Evolutionary conservation across 2,797 vertebrate species (phyloP).

Genomic region (Pangasius sanitwongsei): DNA sequence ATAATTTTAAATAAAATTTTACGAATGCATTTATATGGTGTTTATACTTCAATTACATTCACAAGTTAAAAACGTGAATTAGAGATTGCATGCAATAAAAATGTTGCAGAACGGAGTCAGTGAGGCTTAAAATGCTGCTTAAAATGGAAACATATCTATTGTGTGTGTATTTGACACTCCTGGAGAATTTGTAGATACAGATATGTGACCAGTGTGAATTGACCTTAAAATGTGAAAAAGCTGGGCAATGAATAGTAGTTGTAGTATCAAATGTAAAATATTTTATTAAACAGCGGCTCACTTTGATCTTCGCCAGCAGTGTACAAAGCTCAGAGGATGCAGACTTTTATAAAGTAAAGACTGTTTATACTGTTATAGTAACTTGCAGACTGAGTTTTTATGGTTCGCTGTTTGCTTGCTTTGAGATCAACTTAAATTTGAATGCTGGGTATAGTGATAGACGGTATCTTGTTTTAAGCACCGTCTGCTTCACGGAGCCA

Average conservation of each 20-base stretch:
- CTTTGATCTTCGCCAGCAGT: neutral
- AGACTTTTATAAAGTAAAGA: neutral
- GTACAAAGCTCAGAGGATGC: neutral
- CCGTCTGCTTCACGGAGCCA: neutral
- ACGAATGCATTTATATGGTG: neutral
- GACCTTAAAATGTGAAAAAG: neutral
- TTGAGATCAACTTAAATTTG: neutral
- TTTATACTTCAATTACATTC: neutral
- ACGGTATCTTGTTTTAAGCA: slow-evolving; percentile 5
- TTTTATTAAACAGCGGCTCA: neutral
- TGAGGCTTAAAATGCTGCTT: neutral
- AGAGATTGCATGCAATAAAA: neutral
- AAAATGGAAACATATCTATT: neutral
- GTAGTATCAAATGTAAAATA: neutral
- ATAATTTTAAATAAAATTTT: neutral
- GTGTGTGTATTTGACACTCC: neutral
- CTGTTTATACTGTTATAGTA: neutral
- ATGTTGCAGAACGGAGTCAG: neutral
- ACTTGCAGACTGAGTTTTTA: neutral
- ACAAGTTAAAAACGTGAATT: neutral
- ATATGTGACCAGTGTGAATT: neutral
- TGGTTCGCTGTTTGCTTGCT: neutral
- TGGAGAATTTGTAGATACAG: neutral
- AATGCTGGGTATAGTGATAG: neutral
- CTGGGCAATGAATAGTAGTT: neutral